Percentiles rank a stretch among this genome's conserved stretches.
Conservation (phyloP, 2,797 vertebrate species). For the Sebastes kiyomatsui region DNA sequence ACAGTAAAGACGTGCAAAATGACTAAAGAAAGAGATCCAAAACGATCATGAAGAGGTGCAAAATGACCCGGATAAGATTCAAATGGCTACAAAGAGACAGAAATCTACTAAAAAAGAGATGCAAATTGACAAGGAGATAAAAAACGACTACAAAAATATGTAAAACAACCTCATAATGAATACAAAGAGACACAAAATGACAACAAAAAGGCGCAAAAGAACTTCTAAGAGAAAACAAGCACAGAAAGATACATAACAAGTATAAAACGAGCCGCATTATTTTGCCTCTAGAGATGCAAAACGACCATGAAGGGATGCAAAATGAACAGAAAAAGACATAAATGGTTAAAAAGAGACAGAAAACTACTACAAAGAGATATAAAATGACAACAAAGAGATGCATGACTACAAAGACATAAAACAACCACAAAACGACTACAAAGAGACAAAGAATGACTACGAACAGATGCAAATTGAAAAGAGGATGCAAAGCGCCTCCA, state of each 20-base stretch:
- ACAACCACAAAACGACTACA: not conserved
- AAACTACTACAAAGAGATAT: no score
- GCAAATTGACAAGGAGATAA: not conserved
- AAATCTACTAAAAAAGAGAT: no score
- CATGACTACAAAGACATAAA: accelerated
- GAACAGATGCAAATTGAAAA: no score
- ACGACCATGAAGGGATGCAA: not conserved
- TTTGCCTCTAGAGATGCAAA: not conserved
- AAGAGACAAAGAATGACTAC: no score
- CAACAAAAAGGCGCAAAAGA: not conserved
- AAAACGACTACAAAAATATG: not conserved
- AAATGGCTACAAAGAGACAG: not conserved
- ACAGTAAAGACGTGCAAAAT: no score
- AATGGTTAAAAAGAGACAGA: no score
- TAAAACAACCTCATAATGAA: not conserved
- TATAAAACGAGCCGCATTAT: no score
- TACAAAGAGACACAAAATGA: no score
- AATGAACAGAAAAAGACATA: not conserved
- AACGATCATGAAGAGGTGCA: not conserved
- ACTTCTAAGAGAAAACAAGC: not conserved
- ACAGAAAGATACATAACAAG: no score
- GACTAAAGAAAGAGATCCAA: not conserved
- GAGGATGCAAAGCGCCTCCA: no score
- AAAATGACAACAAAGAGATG: no score
- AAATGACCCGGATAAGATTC: not conserved